A percentile compares a stretch with the other conserved stretches of the same genome.
Evolutionary conservation across 2,888 invertebrate genomes (phyloP).

Genomic region (Tolmerus cingulatus): DNA sequence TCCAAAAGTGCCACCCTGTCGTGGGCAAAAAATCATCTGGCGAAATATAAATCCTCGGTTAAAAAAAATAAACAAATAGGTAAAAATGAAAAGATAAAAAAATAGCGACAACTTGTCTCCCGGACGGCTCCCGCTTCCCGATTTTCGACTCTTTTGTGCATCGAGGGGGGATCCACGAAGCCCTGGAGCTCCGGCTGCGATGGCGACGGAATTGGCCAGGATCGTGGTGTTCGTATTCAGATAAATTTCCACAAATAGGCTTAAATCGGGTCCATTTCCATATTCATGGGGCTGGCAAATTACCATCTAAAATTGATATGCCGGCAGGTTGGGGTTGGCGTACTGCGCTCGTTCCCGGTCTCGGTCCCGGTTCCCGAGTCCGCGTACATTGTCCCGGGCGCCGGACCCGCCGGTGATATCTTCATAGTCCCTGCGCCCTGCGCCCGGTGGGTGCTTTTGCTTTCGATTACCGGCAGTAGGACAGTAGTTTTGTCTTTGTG

Average conservation of each 20-base stretch:
- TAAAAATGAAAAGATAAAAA: neutral
- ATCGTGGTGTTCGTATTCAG: slow-evolving; percentile 41
- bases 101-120: neutral
- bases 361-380: neutral
- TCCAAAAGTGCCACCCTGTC: neutral
- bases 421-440: slow-evolving; percentile 25
- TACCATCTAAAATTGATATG: slow-evolving; percentile 46
- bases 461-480: slow-evolving; percentile 29
- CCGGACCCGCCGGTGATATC: slow-evolving; percentile 24
- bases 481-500: slow-evolving; percentile 33
- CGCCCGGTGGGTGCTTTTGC: neutral
- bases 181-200: neutral
- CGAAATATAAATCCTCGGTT: slow-evolving; percentile 14
- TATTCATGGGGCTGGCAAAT: slow-evolving; percentile 44
- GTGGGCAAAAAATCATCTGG: slow-evolving; percentile 18
- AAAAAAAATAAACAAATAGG: neutral
- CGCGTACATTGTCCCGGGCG: slow-evolving; percentile 2
- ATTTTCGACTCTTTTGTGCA: neutral
- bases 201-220: slow-evolving; percentile 13
- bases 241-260: slow-evolving; percentile 45
- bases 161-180: neutral
- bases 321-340: slow-evolving; percentile 26
- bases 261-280: slow-evolving; percentile 44
- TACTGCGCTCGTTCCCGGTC: neutral
- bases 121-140: neutral